Evolutionary conservation across 2,113 vertebrate species (phyloP).

Genomic region (Xiphophorus maculatus): DNA sequence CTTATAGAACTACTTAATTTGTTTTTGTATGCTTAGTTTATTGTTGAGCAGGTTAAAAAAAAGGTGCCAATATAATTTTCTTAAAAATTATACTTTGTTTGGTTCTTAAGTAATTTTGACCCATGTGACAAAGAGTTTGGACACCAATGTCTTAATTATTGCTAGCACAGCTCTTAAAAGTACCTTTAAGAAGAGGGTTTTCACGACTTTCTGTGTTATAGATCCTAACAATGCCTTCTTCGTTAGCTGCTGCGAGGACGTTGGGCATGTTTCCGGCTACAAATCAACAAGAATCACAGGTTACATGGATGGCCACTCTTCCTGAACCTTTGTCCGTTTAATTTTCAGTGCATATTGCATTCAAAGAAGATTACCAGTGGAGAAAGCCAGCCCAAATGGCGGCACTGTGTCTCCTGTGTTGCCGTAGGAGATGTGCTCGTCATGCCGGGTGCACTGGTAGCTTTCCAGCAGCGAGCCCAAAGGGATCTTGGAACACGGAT

Average conservation of each 20-base stretch:
- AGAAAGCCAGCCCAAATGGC: slow-evolving; percentile 94
- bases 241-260: slow-evolving; percentile 90
- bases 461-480: slow-evolving; percentile 84
- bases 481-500: slow-evolving; percentile 74
- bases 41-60: no score
- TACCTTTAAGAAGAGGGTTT: slow-evolving; percentile 87
- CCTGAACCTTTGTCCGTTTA: background rate
- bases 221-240: slow-evolving; percentile 91
- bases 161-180: background rate
- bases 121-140: no score
- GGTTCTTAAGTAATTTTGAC: no score
- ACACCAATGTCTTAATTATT: background rate
- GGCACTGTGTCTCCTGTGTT: slow-evolving; percentile 85
- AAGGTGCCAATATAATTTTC: no score
- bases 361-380: slow-evolving; percentile 79
- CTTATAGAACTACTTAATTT: no score
- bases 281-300: background rate
- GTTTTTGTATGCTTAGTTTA: no score
- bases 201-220: slow-evolving; percentile 86
- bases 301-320: background rate
- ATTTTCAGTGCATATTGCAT: background rate
- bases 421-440: slow-evolving; percentile 89
- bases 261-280: slow-evolving; percentile 80
- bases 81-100: no score
- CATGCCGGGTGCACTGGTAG: slow-evolving; percentile 84